Evolutionary conservation across 2,797 vertebrate genomes (phyloP), one percentile per base, ranked within the genome.

Genomic region (Hypotaenidia okinawae): DNA sequence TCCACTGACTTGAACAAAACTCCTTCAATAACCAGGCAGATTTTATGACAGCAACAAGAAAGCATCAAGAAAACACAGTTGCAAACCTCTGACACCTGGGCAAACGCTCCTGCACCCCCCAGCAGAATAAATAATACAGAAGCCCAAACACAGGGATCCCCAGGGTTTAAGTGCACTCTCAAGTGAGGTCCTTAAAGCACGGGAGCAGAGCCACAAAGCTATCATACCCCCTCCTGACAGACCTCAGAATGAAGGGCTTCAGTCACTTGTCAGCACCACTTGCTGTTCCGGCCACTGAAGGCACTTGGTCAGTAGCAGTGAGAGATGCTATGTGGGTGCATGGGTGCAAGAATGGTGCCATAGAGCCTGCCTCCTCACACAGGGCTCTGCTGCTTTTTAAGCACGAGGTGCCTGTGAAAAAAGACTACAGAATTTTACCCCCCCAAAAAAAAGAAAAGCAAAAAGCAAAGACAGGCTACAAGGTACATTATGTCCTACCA

Each of bases 321-420:
- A 0, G 1, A 58, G 75, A 37, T 1, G 2, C 37, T 30, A 1
- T 3, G 1, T 8, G 58, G 43, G 43, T 9, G 12, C 35, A 11
- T 1, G 2, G 43, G 54, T 6, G 19, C 5, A 4, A 76, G 28
- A 63, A 17, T 11, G 19, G 33, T 15, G 1, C 28, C 1, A 2
- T 75, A 69, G 49, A 67, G 15, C 22, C 39, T 41, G 28, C 22
- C 41, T 21, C 62, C 37, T 49, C 51, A 33, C 5, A 2, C 3
- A 3, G 13, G 72, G 69, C 57, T 70, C 78, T 61, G 57, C 24
- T 54, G 41, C 54, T 32, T 80, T 27, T 16, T 7, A 49, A 45
- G 11, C 23, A 13, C 0, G 1, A 78, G 63, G 32, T 19, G 5
- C 18, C 49, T 62, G 28, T 6, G 28, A 52, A 54, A 63, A 63